Conservation (phyloP, 2,113 vertebrate species). For the Psettodes erumei region DNA sequence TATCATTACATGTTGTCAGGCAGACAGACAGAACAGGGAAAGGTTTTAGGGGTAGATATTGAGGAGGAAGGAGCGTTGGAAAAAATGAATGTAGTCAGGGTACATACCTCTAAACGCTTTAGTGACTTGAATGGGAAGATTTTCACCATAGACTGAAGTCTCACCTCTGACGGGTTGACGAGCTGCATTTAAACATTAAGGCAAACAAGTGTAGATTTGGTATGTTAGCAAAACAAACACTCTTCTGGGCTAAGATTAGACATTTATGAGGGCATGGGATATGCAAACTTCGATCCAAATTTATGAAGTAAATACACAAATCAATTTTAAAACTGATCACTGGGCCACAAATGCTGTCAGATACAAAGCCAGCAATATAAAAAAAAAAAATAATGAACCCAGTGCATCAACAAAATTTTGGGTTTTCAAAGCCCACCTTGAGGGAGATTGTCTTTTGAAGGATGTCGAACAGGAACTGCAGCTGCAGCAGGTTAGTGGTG, state of each 20-base stretch:
- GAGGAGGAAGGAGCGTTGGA: not conserved
- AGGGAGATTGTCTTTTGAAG: constrained; percentile 94
- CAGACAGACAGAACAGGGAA: not conserved
- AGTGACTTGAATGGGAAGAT: constrained; percentile 97
- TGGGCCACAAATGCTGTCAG: not conserved
- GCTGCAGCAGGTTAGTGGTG: constrained; percentile 87
- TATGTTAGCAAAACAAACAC: not conserved
- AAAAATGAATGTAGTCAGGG: not conserved
- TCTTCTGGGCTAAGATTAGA: not conserved
- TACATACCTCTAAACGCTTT: constrained; percentile 88
- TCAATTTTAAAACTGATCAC: not conserved
- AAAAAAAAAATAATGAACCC: too few species aligned
- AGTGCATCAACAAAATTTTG: too few species aligned
- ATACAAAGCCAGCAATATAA: too few species aligned
- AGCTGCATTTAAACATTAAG: constrained; percentile 79
- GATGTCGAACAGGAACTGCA: constrained; percentile 95
- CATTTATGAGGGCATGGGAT: not conserved
- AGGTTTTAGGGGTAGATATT: not conserved
- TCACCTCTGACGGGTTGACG: constrained; percentile 82
- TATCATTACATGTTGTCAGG: not conserved
- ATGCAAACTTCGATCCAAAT: not conserved
- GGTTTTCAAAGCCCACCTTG: constrained; percentile 87
- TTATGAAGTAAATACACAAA: too few species aligned
- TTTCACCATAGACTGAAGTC: constrained; percentile 87
- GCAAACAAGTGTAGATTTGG: not conserved